These are phyloP conservation scores for Ptychobarbus kaznakovi DNA, from an alignment of 2,797 vertebrate genomes.

Conservation along the genomic window DNA sequence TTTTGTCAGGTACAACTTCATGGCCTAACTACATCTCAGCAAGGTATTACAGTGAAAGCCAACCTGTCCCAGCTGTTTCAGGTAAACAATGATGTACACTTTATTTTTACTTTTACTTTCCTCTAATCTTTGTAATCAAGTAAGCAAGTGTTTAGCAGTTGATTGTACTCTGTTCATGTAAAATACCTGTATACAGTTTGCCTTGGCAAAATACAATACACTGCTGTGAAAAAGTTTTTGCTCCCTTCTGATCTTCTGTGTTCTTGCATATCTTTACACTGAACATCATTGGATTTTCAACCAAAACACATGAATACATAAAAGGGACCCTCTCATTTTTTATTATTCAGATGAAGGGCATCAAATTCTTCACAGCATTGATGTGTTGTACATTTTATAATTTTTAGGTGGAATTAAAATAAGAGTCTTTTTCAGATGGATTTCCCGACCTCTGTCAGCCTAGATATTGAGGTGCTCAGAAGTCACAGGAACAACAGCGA, in stretches of 20 bases:
- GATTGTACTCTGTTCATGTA: background rate
- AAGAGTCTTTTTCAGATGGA: constrained; percentile 73
- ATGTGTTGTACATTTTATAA: constrained; percentile 28
- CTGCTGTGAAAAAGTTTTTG: background rate
- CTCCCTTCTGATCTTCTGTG: background rate
- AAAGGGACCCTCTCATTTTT: background rate
- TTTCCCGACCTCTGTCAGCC: constrained; percentile 74
- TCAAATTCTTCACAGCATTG: background rate
- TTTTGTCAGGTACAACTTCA: constrained; percentile 73
- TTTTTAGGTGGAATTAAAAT: background rate
- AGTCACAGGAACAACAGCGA: constrained; percentile 62
- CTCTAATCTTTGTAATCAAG: background rate
- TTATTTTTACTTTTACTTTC: background rate
- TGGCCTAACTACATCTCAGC: constrained; percentile 62
- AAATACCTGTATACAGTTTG: background rate
- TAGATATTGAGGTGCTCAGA: constrained; percentile 77
- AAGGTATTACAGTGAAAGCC: constrained; percentile 71
- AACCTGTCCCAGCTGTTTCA: constrained; percentile 80
- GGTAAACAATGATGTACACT: constrained; percentile 69
- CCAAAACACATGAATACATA: background rate
- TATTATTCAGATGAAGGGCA: background rate
- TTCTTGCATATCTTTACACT: background rate
- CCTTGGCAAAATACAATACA: background rate
- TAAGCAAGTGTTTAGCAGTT: background rate
- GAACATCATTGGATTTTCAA: background rate